phyloP scores from a whole-genome alignment of 2,888 invertebrate species.

The Eretmocerus hayati region DNA sequence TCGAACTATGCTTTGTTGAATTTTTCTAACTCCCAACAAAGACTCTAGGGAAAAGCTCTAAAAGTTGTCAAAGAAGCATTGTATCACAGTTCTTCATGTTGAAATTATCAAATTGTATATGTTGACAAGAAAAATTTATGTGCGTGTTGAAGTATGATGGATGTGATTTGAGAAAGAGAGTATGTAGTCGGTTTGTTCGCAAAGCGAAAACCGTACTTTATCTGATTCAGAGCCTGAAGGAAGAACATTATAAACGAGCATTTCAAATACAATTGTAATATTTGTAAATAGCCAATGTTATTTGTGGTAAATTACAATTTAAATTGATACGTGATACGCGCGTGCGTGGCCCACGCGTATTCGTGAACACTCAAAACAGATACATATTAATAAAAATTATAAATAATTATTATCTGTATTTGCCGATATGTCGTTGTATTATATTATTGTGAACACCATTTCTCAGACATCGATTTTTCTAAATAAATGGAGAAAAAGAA shows the following conservation, averaged over 20 bases:
- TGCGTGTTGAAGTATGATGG: slow-evolving; percentile 4
- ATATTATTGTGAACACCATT: slow-evolving; percentile 45
- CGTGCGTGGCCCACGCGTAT: neutral
- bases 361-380: slow-evolving; percentile 9
- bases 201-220: slow-evolving; percentile 14
- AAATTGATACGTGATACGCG: slow-evolving; percentile 11
- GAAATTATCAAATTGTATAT: slow-evolving; percentile 6
- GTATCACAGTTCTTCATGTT: slow-evolving; percentile 14
- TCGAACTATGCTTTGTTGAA: slow-evolving; percentile 13
- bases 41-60: too few species aligned
- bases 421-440: slow-evolving; percentile 41
- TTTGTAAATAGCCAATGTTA: slow-evolving; percentile 37
- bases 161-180: slow-evolving; percentile 1
- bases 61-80: slow-evolving; percentile 3
- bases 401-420: slow-evolving; percentile 35
- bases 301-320: slow-evolving; percentile 30
- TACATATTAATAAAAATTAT: slow-evolving; percentile 22
- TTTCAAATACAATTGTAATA: slow-evolving; percentile 32
- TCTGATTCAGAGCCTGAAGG: slow-evolving; percentile 10
- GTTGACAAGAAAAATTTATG: slow-evolving; percentile 2
- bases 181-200: slow-evolving; percentile 5
- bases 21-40: slow-evolving; percentile 13
- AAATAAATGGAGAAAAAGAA: slow-evolving; percentile 32
- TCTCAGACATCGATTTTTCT: slow-evolving; percentile 45
- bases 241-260: slow-evolving; percentile 17